These are phyloP conservation scores for Galerucella calmariensis DNA, from an alignment of 2,888 invertebrate species.

Conservation along the genomic window DNA sequence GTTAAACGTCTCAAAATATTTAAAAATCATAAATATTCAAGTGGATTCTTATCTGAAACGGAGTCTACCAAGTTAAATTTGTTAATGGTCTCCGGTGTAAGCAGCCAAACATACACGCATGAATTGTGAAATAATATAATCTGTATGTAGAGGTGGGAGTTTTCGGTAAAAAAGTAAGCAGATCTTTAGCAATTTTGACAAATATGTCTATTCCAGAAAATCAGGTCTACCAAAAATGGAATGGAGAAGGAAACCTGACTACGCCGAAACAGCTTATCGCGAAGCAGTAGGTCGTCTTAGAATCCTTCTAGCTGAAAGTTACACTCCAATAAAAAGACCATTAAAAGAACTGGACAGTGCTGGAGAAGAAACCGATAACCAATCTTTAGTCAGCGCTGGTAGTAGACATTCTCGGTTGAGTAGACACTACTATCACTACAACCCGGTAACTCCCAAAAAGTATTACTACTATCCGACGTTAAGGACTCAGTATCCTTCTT, in stretches of 20 bases:
- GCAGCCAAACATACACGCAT: too few species aligned
- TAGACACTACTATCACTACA: conserved; percentile 50
- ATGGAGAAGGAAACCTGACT: conserved; percentile 73
- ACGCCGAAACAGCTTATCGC: conserved; percentile 85
- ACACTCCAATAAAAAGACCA: conserved; percentile 68
- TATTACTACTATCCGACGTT: conserved; percentile 52
- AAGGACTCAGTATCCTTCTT: conserved; percentile 35
- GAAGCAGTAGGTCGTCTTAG: conserved; percentile 85
- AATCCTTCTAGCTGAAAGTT: conserved; percentile 81
- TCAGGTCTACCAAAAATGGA: conserved; percentile 65
- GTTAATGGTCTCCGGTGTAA: too few species aligned
- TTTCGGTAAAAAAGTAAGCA: too few species aligned
- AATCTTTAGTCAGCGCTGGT: conserved; percentile 64
- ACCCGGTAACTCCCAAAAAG: conserved; percentile 48
- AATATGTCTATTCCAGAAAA: conserved; percentile 55
- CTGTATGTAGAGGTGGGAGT: too few species aligned
- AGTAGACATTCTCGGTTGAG: conserved; percentile 54
- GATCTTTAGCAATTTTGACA: too few species aligned
- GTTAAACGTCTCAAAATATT: too few species aligned
- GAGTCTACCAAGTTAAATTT: too few species aligned
- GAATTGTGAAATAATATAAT: too few species aligned
- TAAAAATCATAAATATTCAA: too few species aligned
- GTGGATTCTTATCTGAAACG: too few species aligned
- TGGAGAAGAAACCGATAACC: conserved; percentile 71
- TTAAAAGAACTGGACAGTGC: conserved; percentile 67